Percentiles rank a stretch among this genome's conserved stretches.
Evolutionary conservation across 2,888 invertebrate genomes (phyloP).

Genomic region (Boloria euphrosyne): DNA sequence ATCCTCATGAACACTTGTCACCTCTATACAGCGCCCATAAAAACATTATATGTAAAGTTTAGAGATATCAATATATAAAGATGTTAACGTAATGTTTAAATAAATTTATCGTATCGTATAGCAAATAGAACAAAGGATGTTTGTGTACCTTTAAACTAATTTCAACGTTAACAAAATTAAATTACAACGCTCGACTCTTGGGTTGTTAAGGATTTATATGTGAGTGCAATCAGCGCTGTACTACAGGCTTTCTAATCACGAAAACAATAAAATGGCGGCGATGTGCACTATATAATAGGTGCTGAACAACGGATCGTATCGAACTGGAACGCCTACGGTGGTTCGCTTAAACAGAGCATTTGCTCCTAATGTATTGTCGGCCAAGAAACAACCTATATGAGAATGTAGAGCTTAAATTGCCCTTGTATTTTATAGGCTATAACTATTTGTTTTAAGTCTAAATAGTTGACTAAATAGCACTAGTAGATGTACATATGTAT

Average conservation of each 20-base stretch:
- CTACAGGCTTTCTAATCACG: slow-evolving; percentile 51
- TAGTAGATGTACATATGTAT: no score
- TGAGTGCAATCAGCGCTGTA: slow-evolving; percentile 43
- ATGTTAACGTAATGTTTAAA: neutral
- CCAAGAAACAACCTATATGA: slow-evolving; percentile 20
- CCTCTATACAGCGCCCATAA: no score
- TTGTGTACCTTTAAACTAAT: slow-evolving; percentile 25
- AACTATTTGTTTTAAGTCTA: no score
- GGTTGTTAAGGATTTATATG: slow-evolving; percentile 42
- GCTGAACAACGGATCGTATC: slow-evolving; percentile 35
- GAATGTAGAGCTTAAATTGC: slow-evolving; percentile 1
- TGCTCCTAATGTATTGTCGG: slow-evolving; percentile 30
- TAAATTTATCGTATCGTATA: neutral
- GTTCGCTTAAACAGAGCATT: slow-evolving; percentile 35
- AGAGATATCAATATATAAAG: no score
- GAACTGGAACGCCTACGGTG: slow-evolving; percentile 36
- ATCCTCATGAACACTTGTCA: no score
- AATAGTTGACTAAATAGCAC: no score
- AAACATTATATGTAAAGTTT: no score
- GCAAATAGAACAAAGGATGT: neutral
- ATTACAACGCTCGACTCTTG: slow-evolving; percentile 20
- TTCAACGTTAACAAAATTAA: slow-evolving; percentile 34
- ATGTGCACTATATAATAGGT: slow-evolving; percentile 32
- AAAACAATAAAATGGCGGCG: slow-evolving; percentile 49
- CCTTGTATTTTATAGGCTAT: neutral